phyloP scores from a whole-genome alignment of 2,113 vertebrate species.

The Aramus guarauna region DNA sequence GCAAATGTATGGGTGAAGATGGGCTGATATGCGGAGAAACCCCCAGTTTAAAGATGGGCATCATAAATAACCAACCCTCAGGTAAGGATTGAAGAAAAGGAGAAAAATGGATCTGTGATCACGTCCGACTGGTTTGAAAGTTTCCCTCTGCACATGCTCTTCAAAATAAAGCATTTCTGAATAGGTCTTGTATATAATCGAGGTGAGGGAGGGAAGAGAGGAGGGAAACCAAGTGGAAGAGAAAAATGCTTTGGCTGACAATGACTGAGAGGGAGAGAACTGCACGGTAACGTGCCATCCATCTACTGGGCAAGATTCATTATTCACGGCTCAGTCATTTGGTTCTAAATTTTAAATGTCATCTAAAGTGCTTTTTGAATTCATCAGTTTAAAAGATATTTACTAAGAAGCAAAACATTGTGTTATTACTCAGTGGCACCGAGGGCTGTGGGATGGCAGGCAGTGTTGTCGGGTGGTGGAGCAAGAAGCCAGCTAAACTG shows the following conservation, averaged over 20 bases:
- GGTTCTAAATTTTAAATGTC: conserved; percentile 46
- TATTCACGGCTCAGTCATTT: conserved; percentile 32
- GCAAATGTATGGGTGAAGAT: not conserved
- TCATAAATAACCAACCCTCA: not conserved
- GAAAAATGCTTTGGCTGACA: conserved; percentile 39
- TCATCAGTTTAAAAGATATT: conserved; percentile 43
- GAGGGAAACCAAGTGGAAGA: not conserved
- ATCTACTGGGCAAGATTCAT: conserved; percentile 38
- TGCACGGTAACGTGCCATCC: conserved; percentile 1
- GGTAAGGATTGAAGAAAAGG: not conserved
- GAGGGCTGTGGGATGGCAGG: not conserved
- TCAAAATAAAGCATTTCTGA: conserved; percentile 4
- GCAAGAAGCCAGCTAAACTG: not conserved
- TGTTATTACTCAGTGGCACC: not conserved
- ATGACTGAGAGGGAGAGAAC: conserved; percentile 28
- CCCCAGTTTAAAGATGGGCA: not conserved
- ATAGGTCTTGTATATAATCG: not conserved
- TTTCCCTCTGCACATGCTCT: not conserved
- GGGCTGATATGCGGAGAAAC: not conserved
- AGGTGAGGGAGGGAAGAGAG: not conserved
- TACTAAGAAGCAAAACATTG: conserved; percentile 20
- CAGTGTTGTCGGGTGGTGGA: accelerated
- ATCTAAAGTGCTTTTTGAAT: conserved; percentile 31
- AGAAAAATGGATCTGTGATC: not conserved
- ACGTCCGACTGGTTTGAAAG: not conserved